Conservation (phyloP, 2,113 vertebrate species). For the Fregetta grallaria region DNA sequence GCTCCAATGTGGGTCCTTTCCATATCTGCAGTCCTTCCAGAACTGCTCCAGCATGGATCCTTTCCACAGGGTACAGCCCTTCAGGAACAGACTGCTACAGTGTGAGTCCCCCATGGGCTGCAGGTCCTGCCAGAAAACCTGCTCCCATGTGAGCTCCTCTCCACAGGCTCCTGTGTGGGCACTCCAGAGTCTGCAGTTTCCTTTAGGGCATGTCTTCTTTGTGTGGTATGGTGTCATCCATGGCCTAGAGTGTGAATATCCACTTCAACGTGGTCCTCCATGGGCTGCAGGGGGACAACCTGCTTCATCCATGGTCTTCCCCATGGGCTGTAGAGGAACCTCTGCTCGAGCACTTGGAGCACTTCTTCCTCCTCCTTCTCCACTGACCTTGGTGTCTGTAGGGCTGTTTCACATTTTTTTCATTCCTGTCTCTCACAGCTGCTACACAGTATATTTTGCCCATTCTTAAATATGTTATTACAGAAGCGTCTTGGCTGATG, state of each 20-base stretch:
- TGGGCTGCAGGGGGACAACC: neutral
- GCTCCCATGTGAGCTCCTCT: neutral
- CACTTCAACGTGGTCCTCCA: neutral
- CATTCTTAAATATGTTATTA: neutral
- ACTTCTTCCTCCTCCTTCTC: neutral
- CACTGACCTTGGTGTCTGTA: neutral
- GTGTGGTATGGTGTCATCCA: fast-evolving
- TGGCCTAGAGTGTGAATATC: neutral
- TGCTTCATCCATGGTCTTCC: neutral
- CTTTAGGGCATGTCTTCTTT: neutral
- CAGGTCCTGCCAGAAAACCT: neutral
- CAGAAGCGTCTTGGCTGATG: neutral
- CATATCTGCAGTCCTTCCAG: neutral
- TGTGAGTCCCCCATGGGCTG: fast-evolving
- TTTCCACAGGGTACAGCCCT: neutral
- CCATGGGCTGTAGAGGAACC: neutral
- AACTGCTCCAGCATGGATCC: neutral
- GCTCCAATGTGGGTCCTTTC: neutral
- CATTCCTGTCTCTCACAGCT: neutral
- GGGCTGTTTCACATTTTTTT: neutral
- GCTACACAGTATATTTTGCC: neutral
- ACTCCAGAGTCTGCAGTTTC: neutral
- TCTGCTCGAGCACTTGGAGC: neutral
- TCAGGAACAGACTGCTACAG: neutral
- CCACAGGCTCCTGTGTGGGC: neutral